Percentiles rank a stretch among this genome's conserved stretches.
Evolutionary conservation across 2,797 vertebrate species (phyloP).

Genomic region (Spinus pinus): DNA sequence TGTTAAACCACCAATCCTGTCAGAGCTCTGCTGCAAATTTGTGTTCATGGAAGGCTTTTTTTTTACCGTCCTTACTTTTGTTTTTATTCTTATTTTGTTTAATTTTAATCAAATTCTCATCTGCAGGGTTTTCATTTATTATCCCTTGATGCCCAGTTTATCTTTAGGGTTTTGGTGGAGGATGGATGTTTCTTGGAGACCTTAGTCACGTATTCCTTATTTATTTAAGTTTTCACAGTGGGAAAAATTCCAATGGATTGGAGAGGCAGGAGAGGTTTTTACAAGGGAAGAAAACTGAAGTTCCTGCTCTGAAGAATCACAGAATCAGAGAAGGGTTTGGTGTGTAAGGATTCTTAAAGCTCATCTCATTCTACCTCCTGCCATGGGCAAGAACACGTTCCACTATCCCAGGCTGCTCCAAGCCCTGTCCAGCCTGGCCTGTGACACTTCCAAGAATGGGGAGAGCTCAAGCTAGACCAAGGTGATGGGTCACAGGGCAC

Average conservation of each 20-base stretch:
- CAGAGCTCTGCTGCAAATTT: background rate
- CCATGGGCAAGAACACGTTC: background rate
- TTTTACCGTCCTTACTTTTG: background rate
- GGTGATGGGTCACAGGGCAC: background rate
- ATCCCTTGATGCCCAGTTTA: background rate
- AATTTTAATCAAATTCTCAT: background rate
- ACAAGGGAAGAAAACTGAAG: background rate
- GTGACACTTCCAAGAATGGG: background rate
- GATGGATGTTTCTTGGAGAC: background rate
- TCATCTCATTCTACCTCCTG: background rate
- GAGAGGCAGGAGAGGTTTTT: background rate
- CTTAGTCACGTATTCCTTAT: background rate
- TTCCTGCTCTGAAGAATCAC: background rate
- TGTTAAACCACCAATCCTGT: background rate
- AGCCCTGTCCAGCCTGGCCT: rapidly evolving
- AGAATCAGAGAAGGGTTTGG: background rate
- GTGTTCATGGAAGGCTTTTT: background rate
- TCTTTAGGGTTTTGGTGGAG: background rate
- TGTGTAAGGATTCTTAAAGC: background rate
- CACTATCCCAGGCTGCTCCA: background rate
- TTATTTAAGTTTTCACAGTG: background rate
- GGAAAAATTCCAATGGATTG: background rate
- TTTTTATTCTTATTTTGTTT: background rate
- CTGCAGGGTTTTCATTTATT: background rate
- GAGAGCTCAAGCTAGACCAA: background rate